Conservation (phyloP, 2,888 invertebrate species). For the Prosopocoilus inquinatus region DNA sequence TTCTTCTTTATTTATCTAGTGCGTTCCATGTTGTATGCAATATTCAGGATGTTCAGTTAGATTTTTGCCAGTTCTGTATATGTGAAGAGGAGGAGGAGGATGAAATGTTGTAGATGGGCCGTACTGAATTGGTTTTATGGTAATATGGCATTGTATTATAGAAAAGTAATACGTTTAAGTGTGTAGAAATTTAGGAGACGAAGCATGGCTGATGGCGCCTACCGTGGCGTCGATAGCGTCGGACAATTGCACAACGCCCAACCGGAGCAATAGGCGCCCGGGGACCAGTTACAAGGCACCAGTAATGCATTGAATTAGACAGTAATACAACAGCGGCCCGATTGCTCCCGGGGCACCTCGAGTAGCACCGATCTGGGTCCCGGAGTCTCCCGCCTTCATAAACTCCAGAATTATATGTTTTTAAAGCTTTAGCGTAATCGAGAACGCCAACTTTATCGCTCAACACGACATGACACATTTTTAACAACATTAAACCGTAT, state of each 20-base stretch:
- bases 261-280: constrained; percentile 47
- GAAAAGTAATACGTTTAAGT: constrained; percentile 3
- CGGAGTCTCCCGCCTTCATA: constrained; percentile 34
- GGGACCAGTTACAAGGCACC: constrained; percentile 52
- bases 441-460: constrained; percentile 21
- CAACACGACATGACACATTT: not conserved
- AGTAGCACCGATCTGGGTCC: constrained; percentile 35
- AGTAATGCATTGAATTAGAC: constrained; percentile 61
- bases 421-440: constrained; percentile 28
- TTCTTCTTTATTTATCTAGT: no score
- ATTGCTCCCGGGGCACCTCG: constrained; percentile 42
- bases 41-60: no score
- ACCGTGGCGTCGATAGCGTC: constrained; percentile 42
- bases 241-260: constrained; percentile 49
- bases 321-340: constrained; percentile 54
- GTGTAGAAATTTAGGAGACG: constrained; percentile 11
- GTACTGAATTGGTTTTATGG: no score
- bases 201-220: constrained; percentile 35
- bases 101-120: no score
- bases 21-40: no score
- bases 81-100: no score
- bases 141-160: no score
- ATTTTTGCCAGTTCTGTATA: no score
- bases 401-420: constrained; percentile 34
- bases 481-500: no score